Conservation (phyloP, 2,113 vertebrate genomes). For the Eclectus roratus region DNA sequence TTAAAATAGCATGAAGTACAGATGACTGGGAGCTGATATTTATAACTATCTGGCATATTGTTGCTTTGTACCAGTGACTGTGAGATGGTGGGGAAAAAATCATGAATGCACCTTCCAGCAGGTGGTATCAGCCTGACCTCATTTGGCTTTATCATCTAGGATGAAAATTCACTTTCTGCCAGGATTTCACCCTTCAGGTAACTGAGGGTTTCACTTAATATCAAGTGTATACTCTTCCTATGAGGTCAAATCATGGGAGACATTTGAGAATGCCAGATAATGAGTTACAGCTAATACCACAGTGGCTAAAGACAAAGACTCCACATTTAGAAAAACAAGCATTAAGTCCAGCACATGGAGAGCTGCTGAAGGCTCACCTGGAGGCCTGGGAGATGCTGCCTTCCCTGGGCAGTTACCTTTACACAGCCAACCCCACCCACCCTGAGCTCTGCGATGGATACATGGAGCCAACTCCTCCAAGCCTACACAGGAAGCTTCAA, state of each 20-base stretch:
- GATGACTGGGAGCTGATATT: conserved; percentile 20
- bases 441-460: background rate
- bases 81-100: background rate
- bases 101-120: conserved; percentile 13
- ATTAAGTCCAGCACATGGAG: background rate
- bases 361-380: background rate
- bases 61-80: background rate
- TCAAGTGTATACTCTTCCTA: background rate
- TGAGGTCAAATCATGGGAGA: background rate
- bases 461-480: background rate
- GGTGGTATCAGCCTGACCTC: background rate
- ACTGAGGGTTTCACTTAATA: background rate
- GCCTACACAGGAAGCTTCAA: background rate
- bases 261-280: background rate
- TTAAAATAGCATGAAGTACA: conserved; percentile 49
- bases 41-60: conserved; percentile 8
- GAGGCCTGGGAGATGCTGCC: background rate
- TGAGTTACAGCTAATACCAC: background rate
- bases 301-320: background rate
- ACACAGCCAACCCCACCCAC: background rate
- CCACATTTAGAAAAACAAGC: background rate
- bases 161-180: background rate
- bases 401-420: background rate
- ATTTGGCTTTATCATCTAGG: background rate
- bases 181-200: background rate